Conservation (phyloP, 1,140 invertebrate species). For the Bombus picipes region DNA sequence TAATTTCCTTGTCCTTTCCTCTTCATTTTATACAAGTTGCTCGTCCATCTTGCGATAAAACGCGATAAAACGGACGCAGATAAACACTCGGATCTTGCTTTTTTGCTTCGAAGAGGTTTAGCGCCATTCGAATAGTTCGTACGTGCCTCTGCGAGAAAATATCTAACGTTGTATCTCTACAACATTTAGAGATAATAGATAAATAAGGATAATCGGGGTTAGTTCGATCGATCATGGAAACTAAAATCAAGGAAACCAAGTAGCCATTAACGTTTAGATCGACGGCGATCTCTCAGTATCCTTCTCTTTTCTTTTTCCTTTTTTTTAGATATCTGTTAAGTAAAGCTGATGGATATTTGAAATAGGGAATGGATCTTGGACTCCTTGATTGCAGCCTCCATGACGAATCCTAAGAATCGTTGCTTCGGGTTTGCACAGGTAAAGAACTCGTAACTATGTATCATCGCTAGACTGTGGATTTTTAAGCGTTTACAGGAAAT, state of each 20-base stretch:
- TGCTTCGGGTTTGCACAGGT: constrained; percentile 22
- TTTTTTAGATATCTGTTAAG: constrained; percentile 28
- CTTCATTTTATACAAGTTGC: fast-evolving
- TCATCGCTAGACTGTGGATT: not conserved
- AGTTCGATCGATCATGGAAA: constrained; percentile 39
- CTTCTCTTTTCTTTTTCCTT: not conserved
- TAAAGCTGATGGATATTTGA: constrained; percentile 35
- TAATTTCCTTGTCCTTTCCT: too few relatives aligned
- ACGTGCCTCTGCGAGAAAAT: not conserved
- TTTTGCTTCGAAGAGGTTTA: not conserved
- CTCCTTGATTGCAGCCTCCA: constrained; percentile 48
- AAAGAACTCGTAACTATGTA: not conserved
- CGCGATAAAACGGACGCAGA: not conserved
- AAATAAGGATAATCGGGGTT: not conserved
- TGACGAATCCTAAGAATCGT: constrained; percentile 35
- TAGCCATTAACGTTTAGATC: constrained; percentile 22
- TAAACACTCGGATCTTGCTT: not conserved
- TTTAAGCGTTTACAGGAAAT: not conserved
- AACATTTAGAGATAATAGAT: not conserved
- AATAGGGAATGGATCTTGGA: constrained; percentile 37
- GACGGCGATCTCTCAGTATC: constrained; percentile 1
- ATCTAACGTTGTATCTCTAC: not conserved
- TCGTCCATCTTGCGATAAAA: not conserved
- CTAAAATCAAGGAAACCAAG: constrained; percentile 46
- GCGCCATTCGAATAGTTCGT: too few relatives aligned